Evolutionary conservation across 30 jellyfish, hydroid and myxozoan genomes (phyloP).

Genomic region (Catostylus mosaicus): DNA sequence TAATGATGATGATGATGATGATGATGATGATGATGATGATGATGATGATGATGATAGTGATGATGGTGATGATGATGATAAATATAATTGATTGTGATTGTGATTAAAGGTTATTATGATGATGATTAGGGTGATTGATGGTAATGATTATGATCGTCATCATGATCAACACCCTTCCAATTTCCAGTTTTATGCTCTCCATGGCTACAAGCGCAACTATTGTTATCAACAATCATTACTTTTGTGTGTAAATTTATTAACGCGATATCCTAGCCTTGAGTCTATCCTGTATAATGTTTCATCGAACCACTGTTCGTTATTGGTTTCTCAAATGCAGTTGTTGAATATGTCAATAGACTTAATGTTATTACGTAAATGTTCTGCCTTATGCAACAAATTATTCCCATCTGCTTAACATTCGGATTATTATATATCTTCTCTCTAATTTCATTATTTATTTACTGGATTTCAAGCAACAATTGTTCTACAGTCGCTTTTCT

Average conservation of each 20-base stretch:
- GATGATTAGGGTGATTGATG: no score
- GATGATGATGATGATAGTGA: no score
- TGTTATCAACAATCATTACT: background rate
- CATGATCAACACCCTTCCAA: no score
- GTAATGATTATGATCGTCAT: no score
- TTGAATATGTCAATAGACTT: background rate
- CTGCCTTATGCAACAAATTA: background rate
- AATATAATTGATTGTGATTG: no score
- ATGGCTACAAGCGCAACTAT: background rate
- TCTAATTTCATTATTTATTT: background rate
- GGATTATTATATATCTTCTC: background rate
- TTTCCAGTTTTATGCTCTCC: no score
- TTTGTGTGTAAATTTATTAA: background rate
- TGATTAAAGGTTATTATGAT: no score
- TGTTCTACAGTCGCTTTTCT: no score
- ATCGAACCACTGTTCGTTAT: background rate
- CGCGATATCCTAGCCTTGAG: background rate
- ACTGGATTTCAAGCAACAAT: background rate
- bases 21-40: no score
- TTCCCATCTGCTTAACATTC: background rate
- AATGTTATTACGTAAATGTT: background rate
- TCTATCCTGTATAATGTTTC: background rate
- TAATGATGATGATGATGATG: no score
- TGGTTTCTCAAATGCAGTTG: background rate
- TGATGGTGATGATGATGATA: no score